Evolutionary conservation across 2,888 invertebrate species (phyloP).

Genomic region (Rhimphoctona megacephalus): DNA sequence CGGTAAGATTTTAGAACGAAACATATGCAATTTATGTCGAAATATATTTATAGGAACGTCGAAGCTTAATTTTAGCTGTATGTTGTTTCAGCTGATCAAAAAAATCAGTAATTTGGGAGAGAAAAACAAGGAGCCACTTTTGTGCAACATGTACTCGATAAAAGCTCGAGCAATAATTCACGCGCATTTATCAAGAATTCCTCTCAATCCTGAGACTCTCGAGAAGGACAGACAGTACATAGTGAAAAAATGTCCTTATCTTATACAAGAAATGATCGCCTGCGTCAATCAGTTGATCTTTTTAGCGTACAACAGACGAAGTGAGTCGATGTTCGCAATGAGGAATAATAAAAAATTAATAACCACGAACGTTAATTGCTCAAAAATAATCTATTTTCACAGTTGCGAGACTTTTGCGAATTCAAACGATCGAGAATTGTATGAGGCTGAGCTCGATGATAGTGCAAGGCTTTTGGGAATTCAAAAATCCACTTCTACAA

Average conservation of each 20-base stretch:
- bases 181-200: constrained; percentile 96
- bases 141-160: constrained; percentile 96
- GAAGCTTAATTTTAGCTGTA: constrained; percentile 24
- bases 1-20: constrained; percentile 85
- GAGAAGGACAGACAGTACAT: constrained; percentile 94
- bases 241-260: constrained; percentile 95
- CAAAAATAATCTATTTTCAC: constrained; percentile 75
- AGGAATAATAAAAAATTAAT: constrained; percentile 25
- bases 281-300: constrained; percentile 97
- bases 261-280: constrained; percentile 98
- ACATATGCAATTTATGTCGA: not conserved
- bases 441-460: constrained; percentile 99
- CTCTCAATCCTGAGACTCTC: constrained; percentile 91
- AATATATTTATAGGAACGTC: constrained; percentile 7
- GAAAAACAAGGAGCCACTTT: constrained; percentile 97
- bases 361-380: constrained; percentile 29
- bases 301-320: constrained; percentile 95
- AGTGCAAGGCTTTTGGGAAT: constrained; percentile 98
- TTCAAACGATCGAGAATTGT: constrained; percentile 98
- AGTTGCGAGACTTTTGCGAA: constrained; percentile 93
- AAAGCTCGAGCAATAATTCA: constrained; percentile 97
- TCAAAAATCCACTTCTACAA: constrained; percentile 96
- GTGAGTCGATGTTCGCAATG: constrained; percentile 86
- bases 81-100: constrained; percentile 91
- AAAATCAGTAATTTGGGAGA: constrained; percentile 96